Percentiles rank a stretch among this genome's conserved stretches.
phyloP scores from a whole-genome alignment of 35 echinoderm and acorn worm species.

The Lytechinus pictus region DNA sequence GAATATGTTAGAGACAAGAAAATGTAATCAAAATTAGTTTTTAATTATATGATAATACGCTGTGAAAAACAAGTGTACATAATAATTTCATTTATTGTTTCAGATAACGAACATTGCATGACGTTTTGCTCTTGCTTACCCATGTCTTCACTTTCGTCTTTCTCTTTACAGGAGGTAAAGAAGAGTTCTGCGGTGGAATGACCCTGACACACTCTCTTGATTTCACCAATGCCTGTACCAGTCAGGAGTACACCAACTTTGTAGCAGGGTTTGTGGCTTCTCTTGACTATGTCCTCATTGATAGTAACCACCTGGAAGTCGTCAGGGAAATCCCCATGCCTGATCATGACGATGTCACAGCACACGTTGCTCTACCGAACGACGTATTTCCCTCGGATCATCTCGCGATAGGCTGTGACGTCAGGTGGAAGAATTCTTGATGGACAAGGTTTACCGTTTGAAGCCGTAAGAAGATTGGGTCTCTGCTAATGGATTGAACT shows the following conservation, averaged over 20 bases:
- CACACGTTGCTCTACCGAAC: conserved; percentile 78
- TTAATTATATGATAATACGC: too few species aligned
- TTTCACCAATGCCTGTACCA: conserved; percentile 62
- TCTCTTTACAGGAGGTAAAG: conserved; percentile 79
- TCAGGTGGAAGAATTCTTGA: conserved; percentile 64
- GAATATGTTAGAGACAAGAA: too few species aligned
- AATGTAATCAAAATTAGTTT: too few species aligned
- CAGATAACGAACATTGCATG: too few species aligned
- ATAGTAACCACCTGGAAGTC: conserved; percentile 48
- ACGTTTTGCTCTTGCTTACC: too few species aligned
- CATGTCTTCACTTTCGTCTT: neutral
- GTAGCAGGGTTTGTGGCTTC: conserved; percentile 76
- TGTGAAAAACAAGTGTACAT: too few species aligned
- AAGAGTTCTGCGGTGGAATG: conserved; percentile 80
- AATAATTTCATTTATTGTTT: too few species aligned
- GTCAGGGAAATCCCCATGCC: conserved; percentile 79
- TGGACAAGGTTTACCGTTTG: neutral
- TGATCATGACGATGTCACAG: conserved; percentile 74
- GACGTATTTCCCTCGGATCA: conserved; percentile 94
- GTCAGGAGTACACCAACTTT: conserved; percentile 78
- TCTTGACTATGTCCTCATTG: conserved; percentile 76
- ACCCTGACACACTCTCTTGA: conserved; percentile 63
- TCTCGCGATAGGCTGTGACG: conserved; percentile 81
- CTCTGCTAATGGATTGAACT: neutral
- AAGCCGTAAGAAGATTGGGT: neutral